These are phyloP conservation scores for Aptenodytes patagonicus DNA, from an alignment of 2,113 vertebrate genomes.

Conservation along the genomic window DNA sequence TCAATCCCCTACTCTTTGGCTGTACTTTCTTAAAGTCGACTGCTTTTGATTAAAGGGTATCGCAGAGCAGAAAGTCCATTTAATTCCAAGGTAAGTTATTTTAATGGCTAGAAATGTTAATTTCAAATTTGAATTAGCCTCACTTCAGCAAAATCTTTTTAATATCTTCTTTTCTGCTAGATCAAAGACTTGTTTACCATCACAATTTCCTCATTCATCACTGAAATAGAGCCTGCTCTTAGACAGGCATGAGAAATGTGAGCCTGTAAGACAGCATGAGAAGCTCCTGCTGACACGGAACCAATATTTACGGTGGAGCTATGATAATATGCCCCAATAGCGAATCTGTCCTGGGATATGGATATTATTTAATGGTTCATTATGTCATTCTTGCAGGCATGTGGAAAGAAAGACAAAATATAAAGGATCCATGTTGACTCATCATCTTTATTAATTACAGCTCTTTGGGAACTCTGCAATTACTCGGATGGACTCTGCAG, in stretches of 20 bases:
- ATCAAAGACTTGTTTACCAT: constrained; percentile 41
- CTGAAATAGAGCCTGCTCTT: neutral
- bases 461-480: neutral
- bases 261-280: neutral
- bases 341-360: neutral
- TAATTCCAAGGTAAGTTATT: neutral
- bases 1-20: neutral
- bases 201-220: constrained; percentile 1
- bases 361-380: neutral
- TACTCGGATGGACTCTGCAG: neutral
- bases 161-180: neutral
- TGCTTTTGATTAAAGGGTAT: constrained; percentile 2
- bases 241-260: neutral
- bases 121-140: constrained; percentile 32
- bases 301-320: neutral
- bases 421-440: neutral
- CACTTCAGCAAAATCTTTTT: constrained; percentile 31
- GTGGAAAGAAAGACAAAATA: neutral
- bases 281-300: neutral
- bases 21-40: neutral
- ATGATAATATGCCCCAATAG: neutral
- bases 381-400: neutral
- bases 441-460: neutral
- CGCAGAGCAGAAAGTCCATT: neutral
- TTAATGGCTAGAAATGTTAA: neutral